A percentile compares a stretch with the other conserved stretches of the same genome.
Conservation (phyloP, 2,888 invertebrate species). For the Sphaerophoria rueppellii region DNA sequence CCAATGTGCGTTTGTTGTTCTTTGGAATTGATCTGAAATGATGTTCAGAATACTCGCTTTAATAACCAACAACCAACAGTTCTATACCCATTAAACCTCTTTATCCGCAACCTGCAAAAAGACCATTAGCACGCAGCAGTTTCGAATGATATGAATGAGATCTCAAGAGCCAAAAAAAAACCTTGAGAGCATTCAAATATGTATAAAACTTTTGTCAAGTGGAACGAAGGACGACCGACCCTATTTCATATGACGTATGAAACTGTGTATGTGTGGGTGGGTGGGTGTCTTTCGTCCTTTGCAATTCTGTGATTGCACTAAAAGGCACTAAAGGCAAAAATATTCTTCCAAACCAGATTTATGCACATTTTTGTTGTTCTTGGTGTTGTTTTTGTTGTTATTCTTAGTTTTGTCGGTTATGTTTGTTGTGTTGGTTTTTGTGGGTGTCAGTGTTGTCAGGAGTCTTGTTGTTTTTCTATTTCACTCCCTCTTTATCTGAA, state of each 20-base stretch:
- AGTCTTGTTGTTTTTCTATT: constrained; percentile 53
- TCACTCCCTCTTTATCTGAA: constrained; percentile 13
- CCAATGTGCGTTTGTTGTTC: constrained; percentile 15
- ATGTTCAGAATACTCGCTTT: not conserved
- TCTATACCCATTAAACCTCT: too few species aligned
- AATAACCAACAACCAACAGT: too few species aligned
- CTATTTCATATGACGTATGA: constrained; percentile 31
- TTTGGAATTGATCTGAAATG: not conserved
- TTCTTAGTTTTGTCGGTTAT: constrained; percentile 8
- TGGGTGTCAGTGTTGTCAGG: constrained; percentile 38
- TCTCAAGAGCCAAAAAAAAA: constrained; percentile 11
- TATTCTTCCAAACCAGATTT: constrained; percentile 23
- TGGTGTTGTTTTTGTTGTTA: too few species aligned
- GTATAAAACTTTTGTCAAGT: constrained; percentile 24
- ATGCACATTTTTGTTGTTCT: constrained; percentile 9
- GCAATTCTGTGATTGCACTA: constrained; percentile 54
- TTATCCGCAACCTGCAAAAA: not conserved
- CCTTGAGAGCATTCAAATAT: not conserved
- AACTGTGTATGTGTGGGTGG: not conserved
- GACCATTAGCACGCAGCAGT: constrained; percentile 48
- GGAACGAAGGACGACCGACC: constrained; percentile 22
- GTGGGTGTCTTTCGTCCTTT: constrained; percentile 36
- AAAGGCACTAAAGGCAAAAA: constrained; percentile 13
- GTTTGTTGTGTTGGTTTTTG: constrained; percentile 41
- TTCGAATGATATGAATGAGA: constrained; percentile 56